Percentiles rank a stretch among this genome's conserved stretches.
Evolutionary conservation across 2,113 vertebrate genomes (phyloP).

Genomic region (Rhombomys opimus): DNA sequence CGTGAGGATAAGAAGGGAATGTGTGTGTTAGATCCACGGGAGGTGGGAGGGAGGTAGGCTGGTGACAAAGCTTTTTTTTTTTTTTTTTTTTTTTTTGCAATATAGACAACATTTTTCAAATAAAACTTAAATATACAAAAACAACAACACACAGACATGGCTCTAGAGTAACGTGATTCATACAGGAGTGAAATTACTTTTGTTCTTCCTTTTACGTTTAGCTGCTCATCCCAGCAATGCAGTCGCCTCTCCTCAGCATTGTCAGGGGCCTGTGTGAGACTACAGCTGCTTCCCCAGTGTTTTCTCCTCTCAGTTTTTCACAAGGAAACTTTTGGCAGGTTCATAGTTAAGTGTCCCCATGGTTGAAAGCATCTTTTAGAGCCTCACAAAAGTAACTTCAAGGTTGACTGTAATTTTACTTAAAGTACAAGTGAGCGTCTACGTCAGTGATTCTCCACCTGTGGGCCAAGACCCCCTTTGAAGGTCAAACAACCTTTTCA

Average conservation of each 20-base stretch:
- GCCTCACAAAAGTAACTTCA: background rate
- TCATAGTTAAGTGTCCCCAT: background rate
- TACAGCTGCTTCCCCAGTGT: background rate
- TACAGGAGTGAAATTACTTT: background rate
- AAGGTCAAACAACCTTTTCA: background rate
- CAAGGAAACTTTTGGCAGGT: background rate
- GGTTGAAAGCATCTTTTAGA: background rate
- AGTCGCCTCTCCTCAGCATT: background rate
- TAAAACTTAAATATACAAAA: slow-evolving; percentile 7
- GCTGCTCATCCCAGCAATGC: background rate
- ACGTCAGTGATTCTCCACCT: background rate
- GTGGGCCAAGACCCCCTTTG: background rate
- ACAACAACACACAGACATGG: background rate
- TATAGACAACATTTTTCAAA: background rate
- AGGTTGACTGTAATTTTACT: background rate
- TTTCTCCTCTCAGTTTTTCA: background rate
- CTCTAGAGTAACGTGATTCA: background rate
- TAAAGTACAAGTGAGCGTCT: background rate
- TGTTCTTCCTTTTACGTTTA: background rate
- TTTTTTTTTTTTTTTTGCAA: background rate
- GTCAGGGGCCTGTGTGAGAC: background rate
- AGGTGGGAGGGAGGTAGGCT: background rate
- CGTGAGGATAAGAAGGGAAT: background rate
- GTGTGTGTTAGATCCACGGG: no score
- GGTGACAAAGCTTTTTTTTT: background rate